Evolutionary conservation across 2,888 invertebrate species (phyloP).

Genomic region (Drosophila prostipennis): DNA sequence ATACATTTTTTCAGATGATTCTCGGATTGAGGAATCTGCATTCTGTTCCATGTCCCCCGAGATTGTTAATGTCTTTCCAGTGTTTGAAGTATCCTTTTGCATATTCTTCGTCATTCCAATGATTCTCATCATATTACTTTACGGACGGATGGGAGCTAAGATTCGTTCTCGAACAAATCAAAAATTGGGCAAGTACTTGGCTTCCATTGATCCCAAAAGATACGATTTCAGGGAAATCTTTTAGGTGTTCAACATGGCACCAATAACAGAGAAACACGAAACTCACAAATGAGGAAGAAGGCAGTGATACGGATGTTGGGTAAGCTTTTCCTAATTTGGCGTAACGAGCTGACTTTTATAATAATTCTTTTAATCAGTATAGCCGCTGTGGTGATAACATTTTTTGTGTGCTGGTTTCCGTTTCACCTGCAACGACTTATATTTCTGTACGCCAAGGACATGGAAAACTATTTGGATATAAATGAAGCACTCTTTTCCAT

Average conservation of each 20-base stretch:
- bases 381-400: constrained; percentile 97
- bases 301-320: constrained; percentile 92
- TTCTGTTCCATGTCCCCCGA: constrained; percentile 90
- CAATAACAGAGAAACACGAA: constrained; percentile 88
- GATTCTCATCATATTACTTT: constrained; percentile 90
- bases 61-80: constrained; percentile 87
- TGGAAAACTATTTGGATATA: constrained; percentile 87
- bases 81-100: constrained; percentile 92
- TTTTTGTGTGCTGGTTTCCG: constrained; percentile 98
- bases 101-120: constrained; percentile 92
- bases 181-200: constrained; percentile 82
- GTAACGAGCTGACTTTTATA: neutral
- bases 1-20: constrained; percentile 81
- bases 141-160: constrained; percentile 90
- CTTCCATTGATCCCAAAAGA: neutral
- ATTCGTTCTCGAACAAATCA: constrained; percentile 86
- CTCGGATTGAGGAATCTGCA: constrained; percentile 89
- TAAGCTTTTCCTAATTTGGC: constrained; percentile 82
- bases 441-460: constrained; percentile 89
- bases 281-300: constrained; percentile 89
- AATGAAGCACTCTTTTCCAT: constrained; percentile 92
- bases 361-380: constrained; percentile 13
- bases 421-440: constrained; percentile 96
- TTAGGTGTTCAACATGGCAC: constrained; percentile 86
- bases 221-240: neutral